phyloP scores from a whole-genome alignment of 1,140 invertebrate species.

The Ips nitidus region DNA sequence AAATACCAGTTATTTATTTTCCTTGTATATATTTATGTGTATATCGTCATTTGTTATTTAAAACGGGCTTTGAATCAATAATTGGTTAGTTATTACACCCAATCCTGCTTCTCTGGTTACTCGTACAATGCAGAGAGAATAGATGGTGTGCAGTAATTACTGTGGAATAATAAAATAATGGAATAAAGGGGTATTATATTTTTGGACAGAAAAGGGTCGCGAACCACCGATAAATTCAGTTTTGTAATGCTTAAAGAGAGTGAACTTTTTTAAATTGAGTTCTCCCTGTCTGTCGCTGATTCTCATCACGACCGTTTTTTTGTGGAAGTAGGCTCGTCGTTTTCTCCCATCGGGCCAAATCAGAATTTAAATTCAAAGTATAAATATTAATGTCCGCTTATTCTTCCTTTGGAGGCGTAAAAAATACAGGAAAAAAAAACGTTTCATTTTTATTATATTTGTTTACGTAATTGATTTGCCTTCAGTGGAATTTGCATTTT shows the following conservation, averaged over 20 bases:
- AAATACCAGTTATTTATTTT: too few relatives aligned
- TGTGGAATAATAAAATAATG: neutral
- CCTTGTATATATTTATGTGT: too few relatives aligned
- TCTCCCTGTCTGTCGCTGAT: constrained; percentile 14
- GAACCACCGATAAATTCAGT: constrained; percentile 1
- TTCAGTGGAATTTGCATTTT: constrained; percentile 24
- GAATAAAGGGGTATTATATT: constrained; percentile 3
- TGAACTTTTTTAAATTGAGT: constrained; percentile 14
- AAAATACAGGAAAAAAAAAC: constrained; percentile 9
- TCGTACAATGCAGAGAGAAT: too few relatives aligned
- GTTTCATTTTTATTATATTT: constrained; percentile 26
- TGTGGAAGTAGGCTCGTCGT: constrained; percentile 10
- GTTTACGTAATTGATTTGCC: constrained; percentile 27
- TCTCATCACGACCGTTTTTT: constrained; percentile 13
- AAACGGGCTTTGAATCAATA: too few relatives aligned
- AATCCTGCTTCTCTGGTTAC: too few relatives aligned
- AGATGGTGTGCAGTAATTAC: too few relatives aligned
- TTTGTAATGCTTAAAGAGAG: constrained; percentile 10
- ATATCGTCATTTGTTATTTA: too few relatives aligned
- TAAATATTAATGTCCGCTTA: constrained; percentile 29
- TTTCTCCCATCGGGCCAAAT: constrained; percentile 9
- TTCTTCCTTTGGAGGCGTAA: constrained; percentile 19
- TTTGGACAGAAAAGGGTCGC: neutral
- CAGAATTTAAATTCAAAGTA: constrained; percentile 27
- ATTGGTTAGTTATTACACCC: too few relatives aligned